Base-by-base conservation (phyloP, 2,113 vertebrate genomes). In the Mesoclemmys tuberculata region DNA sequence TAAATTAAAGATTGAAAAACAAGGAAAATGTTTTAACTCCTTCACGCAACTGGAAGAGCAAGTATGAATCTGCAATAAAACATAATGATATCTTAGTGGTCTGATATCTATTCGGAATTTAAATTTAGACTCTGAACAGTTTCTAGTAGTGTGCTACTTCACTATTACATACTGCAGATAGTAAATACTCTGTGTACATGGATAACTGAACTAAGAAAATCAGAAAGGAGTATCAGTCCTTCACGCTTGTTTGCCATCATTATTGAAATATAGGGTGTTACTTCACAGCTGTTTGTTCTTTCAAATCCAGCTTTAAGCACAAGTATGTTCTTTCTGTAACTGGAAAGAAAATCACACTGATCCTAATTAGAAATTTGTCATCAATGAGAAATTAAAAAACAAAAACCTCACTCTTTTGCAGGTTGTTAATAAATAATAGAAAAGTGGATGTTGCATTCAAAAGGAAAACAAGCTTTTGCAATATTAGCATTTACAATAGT, bases 1-100 rank as follows among this genome's bases (percentile, higher is more conserved):
- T 98, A 98, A 98, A 98, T 98, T 98, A 98, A 98, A 98, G 98
- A 96, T 94, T 97, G 97, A 97, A 97, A 98, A 98, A 98, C 98
- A 98, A 98, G 95, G 97, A 98, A 98, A 98, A 97, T 96, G 89
- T 97, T 98, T 98, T 98, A 98, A 98, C 98, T 98, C 98, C 92
- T 98, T 98, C 97, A 96, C 80, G 97, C 89, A 97, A 93, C 81
- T 93, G 84, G 92, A 96, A 95, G 93, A 85, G 85, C 84, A 86
- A 95, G 24, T 31, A 11, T 74, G 92, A 94, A 94, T 89, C 80
- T 91, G 44, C 35, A 85, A 46, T 96, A 94, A 91, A 86, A 89
- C 21, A 92, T 83, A 44, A 74, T 41, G 75, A 93, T 51, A 54
- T 87, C 75, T 92, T 82, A 77, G 19, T 89, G 84, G 61, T 89